phyloP scores from a whole-genome alignment of 2,113 vertebrate species.

The Platycercus adscitus region DNA sequence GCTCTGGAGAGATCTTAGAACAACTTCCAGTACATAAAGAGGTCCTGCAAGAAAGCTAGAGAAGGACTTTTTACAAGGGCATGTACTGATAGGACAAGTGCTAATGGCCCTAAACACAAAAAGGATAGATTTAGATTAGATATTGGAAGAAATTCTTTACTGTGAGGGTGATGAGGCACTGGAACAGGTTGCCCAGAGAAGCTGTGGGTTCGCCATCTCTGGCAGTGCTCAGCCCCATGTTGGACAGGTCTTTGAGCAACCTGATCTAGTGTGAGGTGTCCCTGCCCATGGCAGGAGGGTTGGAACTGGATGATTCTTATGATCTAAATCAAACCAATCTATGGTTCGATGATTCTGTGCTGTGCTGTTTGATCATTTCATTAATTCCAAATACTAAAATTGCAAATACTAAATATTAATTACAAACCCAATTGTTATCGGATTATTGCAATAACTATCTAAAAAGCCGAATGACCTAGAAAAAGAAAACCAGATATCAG shows the following conservation, averaged over 20 bases:
- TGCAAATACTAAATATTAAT: not conserved
- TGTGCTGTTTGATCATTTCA: not conserved
- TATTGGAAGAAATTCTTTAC: not conserved
- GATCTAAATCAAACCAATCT: not conserved
- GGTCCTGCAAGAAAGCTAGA: not conserved
- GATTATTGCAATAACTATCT: not conserved
- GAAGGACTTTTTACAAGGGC: not conserved
- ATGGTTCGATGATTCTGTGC: not conserved
- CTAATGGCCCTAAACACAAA: not conserved
- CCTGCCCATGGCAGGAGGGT: not conserved
- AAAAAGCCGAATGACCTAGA: not conserved
- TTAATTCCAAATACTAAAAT: not conserved
- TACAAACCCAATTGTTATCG: not conserved
- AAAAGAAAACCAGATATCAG: not conserved
- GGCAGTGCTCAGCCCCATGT: not conserved
- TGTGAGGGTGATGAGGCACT: not conserved
- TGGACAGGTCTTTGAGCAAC: not conserved
- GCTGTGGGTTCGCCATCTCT: not conserved
- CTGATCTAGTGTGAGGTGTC: not conserved
- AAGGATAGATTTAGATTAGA: not conserved
- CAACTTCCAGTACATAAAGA: not conserved
- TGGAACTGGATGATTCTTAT: not conserved
- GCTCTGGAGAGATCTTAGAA: not conserved
- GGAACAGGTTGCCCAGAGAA: not conserved
- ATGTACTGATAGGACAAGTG: not conserved